Base-by-base conservation (phyloP, 1,140 invertebrate species). In the Phymorhynchus buccinoides region DNA sequence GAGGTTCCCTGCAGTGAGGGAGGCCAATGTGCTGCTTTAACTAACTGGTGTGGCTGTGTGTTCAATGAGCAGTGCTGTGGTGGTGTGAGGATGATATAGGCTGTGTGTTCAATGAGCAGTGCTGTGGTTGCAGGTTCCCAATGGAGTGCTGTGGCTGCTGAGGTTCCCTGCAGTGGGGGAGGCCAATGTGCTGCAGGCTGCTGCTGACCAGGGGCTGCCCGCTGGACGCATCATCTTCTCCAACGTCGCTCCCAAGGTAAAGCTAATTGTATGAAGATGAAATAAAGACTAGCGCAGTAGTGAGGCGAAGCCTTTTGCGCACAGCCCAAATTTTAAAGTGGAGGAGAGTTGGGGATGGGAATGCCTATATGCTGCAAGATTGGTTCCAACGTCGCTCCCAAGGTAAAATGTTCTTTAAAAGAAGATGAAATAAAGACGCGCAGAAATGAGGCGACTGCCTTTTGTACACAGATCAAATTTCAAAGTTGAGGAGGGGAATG, bases 101-200 rank as follows among this genome's bases (percentile, higher is more conserved):
- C 14, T 62, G 12, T 9, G 56, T 62, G 56, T 27, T 12, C n/a
- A 27, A 52, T 52, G 48, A 52, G 22, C 12, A 52, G 22, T 52
- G 48, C 22, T 62, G 56, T 12, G 12, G 37, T 41, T 35, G 89
- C 87, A 88, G 56, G 99, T 99, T 27, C 98, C 98, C n/a, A 98
- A 99, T 91, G 96, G 97, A 62, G 96, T 99, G 71, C 93, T 99
- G 3, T 99, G 99, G 99, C 94, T 99, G 27, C 93, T 99, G 41
- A 94, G 97, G 83, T 99, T 99, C 93, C 99, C 99, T 4, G 97
- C 97, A 42, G 97, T 98, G 68, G 99, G 99, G 37, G 98, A 99
- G 94, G 95, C 96, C 39, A 99, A 99, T 94, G 93, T 99, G 48
- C 95, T 97, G 32, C 87, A 91, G 80, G 85, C 86, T 16, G 92